These are phyloP conservation scores for Sebastiscus tertius DNA, from an alignment of 2,797 vertebrate genomes.

Conservation along the genomic window DNA sequence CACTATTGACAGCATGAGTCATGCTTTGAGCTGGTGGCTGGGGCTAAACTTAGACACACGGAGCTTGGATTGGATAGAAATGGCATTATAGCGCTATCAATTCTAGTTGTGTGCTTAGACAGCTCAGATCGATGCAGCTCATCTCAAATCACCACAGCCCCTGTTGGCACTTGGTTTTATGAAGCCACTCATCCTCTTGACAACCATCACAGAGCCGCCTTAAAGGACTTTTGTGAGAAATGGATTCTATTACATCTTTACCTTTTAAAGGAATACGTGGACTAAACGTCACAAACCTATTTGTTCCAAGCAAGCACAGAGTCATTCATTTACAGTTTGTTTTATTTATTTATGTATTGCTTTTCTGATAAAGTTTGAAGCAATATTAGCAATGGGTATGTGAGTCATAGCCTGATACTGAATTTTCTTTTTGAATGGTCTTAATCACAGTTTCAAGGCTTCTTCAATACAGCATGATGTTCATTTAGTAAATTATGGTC, in stretches of 20 bases:
- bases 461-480: background rate
- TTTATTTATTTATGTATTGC: background rate
- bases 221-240: conserved; percentile 60
- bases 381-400: background rate
- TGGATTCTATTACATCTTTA: conserved; percentile 55
- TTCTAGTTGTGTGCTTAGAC: conserved; percentile 58
- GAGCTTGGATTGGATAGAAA: conserved; percentile 53
- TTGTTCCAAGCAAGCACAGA: background rate
- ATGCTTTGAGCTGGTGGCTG: conserved; percentile 45
- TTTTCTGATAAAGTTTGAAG: background rate
- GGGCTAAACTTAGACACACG: conserved; percentile 65
- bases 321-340: background rate
- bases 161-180: conserved; percentile 74
- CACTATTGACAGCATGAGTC: conserved; percentile 60
- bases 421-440: background rate
- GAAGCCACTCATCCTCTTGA: conserved; percentile 76
- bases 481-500: too few species aligned
- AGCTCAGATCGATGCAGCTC: conserved; percentile 71
- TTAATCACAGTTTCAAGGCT: background rate
- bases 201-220: conserved; percentile 55
- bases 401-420: background rate
- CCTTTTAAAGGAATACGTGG: conserved; percentile 19
- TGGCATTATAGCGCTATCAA: conserved; percentile 50
- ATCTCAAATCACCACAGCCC: conserved; percentile 62
- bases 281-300: background rate